Conservation (phyloP, 2,113 vertebrate species). For the Sphaerodactylus townsendi region DNA sequence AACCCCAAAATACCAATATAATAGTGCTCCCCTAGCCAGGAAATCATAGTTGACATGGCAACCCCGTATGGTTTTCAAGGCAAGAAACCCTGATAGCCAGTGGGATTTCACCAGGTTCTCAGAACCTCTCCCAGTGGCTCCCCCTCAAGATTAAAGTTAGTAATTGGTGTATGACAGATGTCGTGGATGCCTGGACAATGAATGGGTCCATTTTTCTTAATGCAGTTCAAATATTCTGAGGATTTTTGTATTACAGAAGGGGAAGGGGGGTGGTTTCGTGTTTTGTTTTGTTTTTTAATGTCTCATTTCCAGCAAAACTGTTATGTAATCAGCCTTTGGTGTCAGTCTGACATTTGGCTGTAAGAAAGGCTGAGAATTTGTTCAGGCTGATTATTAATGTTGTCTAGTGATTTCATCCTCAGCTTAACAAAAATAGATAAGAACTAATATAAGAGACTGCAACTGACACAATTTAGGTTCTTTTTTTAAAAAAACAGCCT, state of each 20-base stretch:
- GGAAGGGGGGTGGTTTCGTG: not conserved
- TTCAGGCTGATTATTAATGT: slow-evolving; percentile 12
- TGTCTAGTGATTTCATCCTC: slow-evolving; percentile 26
- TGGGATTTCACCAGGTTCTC: not conserved
- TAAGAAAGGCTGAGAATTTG: not conserved
- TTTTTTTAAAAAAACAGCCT: slow-evolving; percentile 77
- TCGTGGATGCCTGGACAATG: too few species aligned
- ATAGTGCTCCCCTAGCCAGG: too few species aligned
- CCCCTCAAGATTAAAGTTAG: not conserved
- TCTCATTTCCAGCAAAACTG: not conserved
- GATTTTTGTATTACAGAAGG: not conserved
- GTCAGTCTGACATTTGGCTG: slow-evolving; percentile 38
- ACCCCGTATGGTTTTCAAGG: too few species aligned
- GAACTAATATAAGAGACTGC: slow-evolving; percentile 19
- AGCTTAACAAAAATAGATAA: slow-evolving; percentile 39
- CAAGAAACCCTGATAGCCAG: not conserved
- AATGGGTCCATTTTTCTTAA: not conserved
- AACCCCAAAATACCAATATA: too few species aligned
- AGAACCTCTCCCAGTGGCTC: not conserved
- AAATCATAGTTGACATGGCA: too few species aligned
- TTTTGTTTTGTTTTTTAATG: not conserved
- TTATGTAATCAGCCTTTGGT: slow-evolving; percentile 22
- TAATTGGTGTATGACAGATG: not conserved
- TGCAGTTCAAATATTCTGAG: not conserved
- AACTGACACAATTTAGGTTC: slow-evolving; percentile 29